Base-by-base conservation (phyloP, 2,888 invertebrate species). In the Lampropteryx suffumata region DNA sequence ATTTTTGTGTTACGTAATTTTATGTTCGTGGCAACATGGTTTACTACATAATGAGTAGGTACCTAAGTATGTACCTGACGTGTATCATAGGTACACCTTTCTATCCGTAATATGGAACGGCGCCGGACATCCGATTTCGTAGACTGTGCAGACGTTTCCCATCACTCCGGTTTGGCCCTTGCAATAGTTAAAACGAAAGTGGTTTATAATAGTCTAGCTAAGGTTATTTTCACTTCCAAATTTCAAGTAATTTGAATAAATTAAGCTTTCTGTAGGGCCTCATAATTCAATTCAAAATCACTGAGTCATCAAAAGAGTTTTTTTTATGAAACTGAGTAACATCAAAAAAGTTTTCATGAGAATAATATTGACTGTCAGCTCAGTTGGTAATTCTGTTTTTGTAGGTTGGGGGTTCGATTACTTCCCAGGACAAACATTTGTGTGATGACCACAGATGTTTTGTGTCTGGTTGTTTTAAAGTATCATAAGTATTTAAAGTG, bases 61-160 rank as follows among this genome's bases (percentile, higher is more conserved):
- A 17, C 12, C 17, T 17, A 30, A 30, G 12, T 24, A 51, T 41
- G 7, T 37, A 12, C 10, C 21, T 11, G 27, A 44, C 40, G 43
- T 34, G 51, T 44, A 28, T 52, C n/a, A n/a, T n/a, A n/a, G n/a
- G 32, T 11, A n/a, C 30, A 36, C 57, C 56, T 54, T 61, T 54
- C 55, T 52, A 51, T 54, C 43, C 27, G 46, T 48, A 26, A 40
- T 40, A 28, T 44, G 17, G 37, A 34, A 12, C 36, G 41, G 37
- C 53, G 40, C 48, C 57, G 61, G 53, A 61, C 39, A 50, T 59
- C 63, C 59, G 58, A 61, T 37, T 41, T 53, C 4, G 24, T 24
- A 6, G 24, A 24, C 24, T 4, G 51, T 41, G 47, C 41, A 44
- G 46, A 44, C 52, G 45, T 37, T 60, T 52, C 54, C 52, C 50